Percentiles rank a stretch among this genome's conserved stretches.
phyloP scores from a whole-genome alignment of 2,797 vertebrate species.

The Furcifer pardalis region DNA sequence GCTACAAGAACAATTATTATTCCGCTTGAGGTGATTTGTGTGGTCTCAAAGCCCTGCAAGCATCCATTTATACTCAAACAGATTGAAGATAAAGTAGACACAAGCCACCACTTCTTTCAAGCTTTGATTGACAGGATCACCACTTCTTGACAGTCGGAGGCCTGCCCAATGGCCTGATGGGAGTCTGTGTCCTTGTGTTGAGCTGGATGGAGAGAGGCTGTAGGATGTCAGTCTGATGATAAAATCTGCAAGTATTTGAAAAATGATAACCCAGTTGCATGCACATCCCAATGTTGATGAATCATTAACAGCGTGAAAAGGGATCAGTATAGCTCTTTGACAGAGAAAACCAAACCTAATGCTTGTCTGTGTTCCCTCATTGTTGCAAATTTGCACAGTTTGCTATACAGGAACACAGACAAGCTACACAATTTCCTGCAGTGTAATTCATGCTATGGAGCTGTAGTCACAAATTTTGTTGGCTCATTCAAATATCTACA shows the following conservation, averaged over 20 bases:
- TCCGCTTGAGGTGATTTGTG: constrained; percentile 65
- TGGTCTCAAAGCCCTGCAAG: constrained; percentile 63
- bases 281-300: background rate
- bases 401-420: background rate
- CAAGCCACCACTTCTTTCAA: constrained; percentile 36
- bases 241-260: background rate
- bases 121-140: constrained; percentile 49
- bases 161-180: background rate
- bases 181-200: background rate
- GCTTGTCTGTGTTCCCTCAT: too few species aligned
- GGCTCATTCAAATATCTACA: background rate
- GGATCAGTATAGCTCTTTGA: background rate
- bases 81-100: constrained; percentile 59
- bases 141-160: background rate
- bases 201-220: background rate
- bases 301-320: background rate
- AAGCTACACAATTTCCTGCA: background rate
- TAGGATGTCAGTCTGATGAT: constrained; percentile 21
- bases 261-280: background rate
- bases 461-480: background rate
- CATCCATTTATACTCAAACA: constrained; percentile 63
- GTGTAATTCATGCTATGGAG: background rate
- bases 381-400: too few species aligned
- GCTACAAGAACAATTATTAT: constrained; percentile 75
- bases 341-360: too few species aligned